These are phyloP conservation scores for Melieria picta DNA, from an alignment of 2,888 invertebrate genomes.

Conservation along the genomic window DNA sequence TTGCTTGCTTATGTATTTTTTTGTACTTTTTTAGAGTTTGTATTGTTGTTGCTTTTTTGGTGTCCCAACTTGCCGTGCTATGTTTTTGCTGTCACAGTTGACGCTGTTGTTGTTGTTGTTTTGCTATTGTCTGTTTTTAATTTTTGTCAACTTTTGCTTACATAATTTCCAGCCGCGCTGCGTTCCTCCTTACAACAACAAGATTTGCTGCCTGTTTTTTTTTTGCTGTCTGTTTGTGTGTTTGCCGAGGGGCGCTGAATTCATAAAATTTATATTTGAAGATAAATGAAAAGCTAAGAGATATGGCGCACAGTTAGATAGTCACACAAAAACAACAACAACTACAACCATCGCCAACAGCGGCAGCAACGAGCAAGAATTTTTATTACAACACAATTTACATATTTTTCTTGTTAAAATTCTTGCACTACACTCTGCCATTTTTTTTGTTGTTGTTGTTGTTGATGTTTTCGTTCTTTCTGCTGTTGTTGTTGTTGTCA, in stretches of 20 bases:
- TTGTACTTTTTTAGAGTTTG: conserved; percentile 31
- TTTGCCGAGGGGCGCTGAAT: no score
- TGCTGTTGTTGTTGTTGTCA: conserved; percentile 14
- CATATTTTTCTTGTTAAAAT: conserved; percentile 59
- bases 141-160: conserved; percentile 26
- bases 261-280: conserved; percentile 59
- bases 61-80: conserved; percentile 34
- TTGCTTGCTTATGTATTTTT: conserved; percentile 28
- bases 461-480: no score
- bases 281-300: conserved; percentile 26
- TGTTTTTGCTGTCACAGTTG: conserved; percentile 43
- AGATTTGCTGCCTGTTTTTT: not conserved
- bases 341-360: conserved; percentile 28
- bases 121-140: conserved; percentile 40
- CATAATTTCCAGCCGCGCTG: not conserved
- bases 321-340: conserved; percentile 27
- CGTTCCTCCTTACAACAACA: no score
- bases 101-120: conserved; percentile 33
- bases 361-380: conserved; percentile 41
- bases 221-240: conserved; percentile 47
- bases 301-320: conserved; percentile 6
- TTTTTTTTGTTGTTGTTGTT: no score
- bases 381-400: conserved; percentile 62
- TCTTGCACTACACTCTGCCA: conserved; percentile 39
- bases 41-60: conserved; percentile 40